Base-by-base conservation (phyloP, 2,888 invertebrate genomes). In the Dicyrtoma fusca region DNA sequence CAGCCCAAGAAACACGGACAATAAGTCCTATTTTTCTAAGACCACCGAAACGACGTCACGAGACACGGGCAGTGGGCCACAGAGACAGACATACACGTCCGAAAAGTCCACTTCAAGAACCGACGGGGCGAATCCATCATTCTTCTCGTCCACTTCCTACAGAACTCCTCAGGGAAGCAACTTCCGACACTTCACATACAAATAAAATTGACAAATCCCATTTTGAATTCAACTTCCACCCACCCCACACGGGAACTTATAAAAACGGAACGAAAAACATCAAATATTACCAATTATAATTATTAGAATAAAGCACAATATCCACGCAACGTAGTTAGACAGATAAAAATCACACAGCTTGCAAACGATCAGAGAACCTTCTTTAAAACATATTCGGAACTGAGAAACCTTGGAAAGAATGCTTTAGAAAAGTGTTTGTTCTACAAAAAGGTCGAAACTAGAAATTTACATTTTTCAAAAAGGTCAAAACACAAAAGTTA, bases 51-150 rank as follows among this genome's bases (percentile, higher is more conserved):
- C 77, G 19, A 69, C 72, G 5, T 75, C 78, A 21, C 64, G 75
- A n/a, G 75, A 78, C 75, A 69, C 74, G 47, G 79, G 79, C 59
- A 51, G 63, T 69, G 79, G 79, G 11, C 79, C 79, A 49, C 69
- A 77, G 19, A 77, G 76, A 17, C 73, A 69, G 21, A 73, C 74
- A 11, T 77, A 71, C 68, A 66, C 78, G 1, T 74, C 77, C 45
- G 79, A 79, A 66, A 55, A 71, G 13, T 61, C 66, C 8, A 34
- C 34, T 34, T 5, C 34, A 5, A 62, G 77, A 49, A 74, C 73
- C 42, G 78, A 75, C 64, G 77, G 77, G 19, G 75, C 74, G 42
- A 44, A 55, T 17, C 75, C 76, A 25, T 74, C 74, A 8, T 78
- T 75, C 61, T 75, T 75, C 73, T 77, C 77, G 21, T 74, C 78